Conservation (phyloP, 35 echinoderm and acorn worm species). For the Hemicentrotus pulcherrimus region DNA sequence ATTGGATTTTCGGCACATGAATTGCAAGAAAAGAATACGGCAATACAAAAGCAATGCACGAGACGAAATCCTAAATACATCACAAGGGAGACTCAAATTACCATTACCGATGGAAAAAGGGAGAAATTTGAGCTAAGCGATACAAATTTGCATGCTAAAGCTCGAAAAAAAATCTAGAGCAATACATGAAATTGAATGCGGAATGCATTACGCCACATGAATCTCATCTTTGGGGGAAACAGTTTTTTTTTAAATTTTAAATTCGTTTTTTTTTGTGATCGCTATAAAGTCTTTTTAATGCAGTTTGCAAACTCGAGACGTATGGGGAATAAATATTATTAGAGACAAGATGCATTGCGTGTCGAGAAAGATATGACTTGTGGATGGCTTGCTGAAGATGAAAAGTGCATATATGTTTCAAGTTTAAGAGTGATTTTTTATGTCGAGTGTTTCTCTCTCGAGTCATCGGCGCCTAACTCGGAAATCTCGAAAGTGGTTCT, state of each 20-base stretch:
- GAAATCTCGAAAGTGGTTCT: not conserved
- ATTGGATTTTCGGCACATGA: too few relatives aligned
- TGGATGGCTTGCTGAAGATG: not conserved
- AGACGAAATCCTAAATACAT: too few relatives aligned
- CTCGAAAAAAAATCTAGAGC: not conserved
- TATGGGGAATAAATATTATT: slow-evolving; percentile 14
- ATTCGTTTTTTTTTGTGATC: not conserved
- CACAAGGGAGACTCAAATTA: too few relatives aligned
- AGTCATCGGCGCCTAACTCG: not conserved
- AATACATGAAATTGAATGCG: not conserved
- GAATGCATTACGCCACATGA: not conserved
- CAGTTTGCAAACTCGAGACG: not conserved
- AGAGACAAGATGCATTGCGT: not conserved
- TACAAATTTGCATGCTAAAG: not conserved
- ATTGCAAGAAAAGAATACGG: too few relatives aligned
- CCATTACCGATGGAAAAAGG: too few relatives aligned
- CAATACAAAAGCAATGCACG: too few relatives aligned
- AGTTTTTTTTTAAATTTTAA: not conserved
- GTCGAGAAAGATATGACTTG: not conserved
- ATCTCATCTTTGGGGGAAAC: not conserved
- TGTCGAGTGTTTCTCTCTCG: not conserved
- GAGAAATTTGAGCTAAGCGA: not conserved
- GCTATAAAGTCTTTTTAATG: not conserved
- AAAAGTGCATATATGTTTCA: not conserved
- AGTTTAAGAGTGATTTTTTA: not conserved